Evolutionary conservation across 2,797 vertebrate species (phyloP), one percentile per base, ranked within the genome.

Genomic region (Chelon labrosus): DNA sequence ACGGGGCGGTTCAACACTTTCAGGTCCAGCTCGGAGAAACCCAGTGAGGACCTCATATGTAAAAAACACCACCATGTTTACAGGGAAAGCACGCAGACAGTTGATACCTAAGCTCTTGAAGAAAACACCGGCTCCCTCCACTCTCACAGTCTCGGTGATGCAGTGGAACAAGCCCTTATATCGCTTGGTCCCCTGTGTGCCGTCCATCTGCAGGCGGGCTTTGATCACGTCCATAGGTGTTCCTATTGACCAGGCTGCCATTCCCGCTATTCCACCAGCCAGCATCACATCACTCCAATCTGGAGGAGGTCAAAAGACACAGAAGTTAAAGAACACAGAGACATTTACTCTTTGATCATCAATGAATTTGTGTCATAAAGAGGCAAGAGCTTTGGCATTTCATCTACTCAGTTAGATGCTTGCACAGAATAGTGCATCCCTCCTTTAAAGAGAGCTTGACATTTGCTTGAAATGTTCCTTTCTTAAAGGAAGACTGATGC

Each of bases 211-310:
- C 86, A 99, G 90, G 2, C 97, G 95, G 0, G 97, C 94, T 83
- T 99, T 99, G 82, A 99, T 94, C 83, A 99, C 96, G 1, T 99
- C 97, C 97, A 99, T 96, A 37, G 97, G 97, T 0, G 97, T 97
- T 14, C 90, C 96, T 9, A 96, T 65, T 0, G 92, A 92, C 97
- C 97, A 99, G 38, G 93, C 96, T 46, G 94, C 82, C 44, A 94
- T 94, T 20, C 97, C 97, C 0, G 97, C 95, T 0, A 94, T 64
- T 6, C 97, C 97, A 0, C 97, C 97, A 0, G 97, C 95, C 83
- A 97, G 75, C 92, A 99, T 93, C 82, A 98, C 95, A 0, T 85
- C 90, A 0, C 87, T 53, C 72, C 96, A 94, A 70, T 91, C 97
- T 98, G 88, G 10, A 95, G 82, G 22, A 44, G 16, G 46, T n/a